Evolutionary conservation across 2,888 invertebrate genomes (phyloP), one percentile per base, ranked within the genome.

Genomic region (Ganaspis brasiliensis): DNA sequence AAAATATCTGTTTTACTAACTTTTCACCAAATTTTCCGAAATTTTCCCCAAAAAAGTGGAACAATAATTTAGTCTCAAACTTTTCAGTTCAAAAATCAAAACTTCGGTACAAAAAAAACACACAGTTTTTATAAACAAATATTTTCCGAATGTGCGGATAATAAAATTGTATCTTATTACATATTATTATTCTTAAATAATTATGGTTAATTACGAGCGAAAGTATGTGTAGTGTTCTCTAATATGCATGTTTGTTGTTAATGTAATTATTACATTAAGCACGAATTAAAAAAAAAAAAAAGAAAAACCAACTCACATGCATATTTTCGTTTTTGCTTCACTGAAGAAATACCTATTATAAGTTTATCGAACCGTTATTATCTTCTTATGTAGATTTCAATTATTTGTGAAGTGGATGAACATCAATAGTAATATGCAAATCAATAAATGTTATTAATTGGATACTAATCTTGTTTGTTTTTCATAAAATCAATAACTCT

Each of bases 381-480:
- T 63, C 21, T 14, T 63, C 63, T 21, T 40, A 37, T 40, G 40
- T 40, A 63, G 37, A 16, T 40, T 21, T 21, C 8, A 63, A 63
- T 63, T 63, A 63, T 63, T 40, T 63, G 37, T 40, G 21, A 63
- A 40, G 14, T 63, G 63, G 40, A 63, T 63, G 40, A 63, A 21
- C 21, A 40, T 21, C 19, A 19, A 19, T 12, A 9, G 19, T 59
- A 63, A 63, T 21, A 24, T 40, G 40, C 12, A 40, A 63, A 63
- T 63, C 21, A 63, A 63, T 63, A 40, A 63, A 63, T n/a, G 40
- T 63, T 63, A 40, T 63, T 40, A 19, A 37, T 63, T 63, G 21
- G 63, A 12, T 63, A 63, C 19, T 63, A 24, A 40, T 37, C 40
- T 19, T 24, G 14, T 61, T 63, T 16, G 8, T 5, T 19, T 19